Percentiles rank a stretch among this genome's conserved stretches.
Evolutionary conservation across 2,797 vertebrate genomes (phyloP).

Genomic region (Platalea minor): DNA sequence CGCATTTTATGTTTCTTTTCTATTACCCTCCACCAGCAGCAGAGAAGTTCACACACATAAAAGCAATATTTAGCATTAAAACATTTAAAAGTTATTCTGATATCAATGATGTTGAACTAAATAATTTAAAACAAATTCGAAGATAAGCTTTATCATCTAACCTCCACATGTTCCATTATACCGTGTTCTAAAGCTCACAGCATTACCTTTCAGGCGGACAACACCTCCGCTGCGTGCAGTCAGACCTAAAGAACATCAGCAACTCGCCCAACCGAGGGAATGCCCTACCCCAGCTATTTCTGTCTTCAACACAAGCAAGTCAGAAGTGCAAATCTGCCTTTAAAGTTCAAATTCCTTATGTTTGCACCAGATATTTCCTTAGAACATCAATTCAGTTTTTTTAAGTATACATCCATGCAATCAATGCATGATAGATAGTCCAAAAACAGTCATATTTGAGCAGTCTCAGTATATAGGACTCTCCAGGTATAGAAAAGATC

Average conservation of each 20-base stretch:
- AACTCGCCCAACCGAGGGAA: not conserved
- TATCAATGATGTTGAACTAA: not conserved
- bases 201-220: not conserved
- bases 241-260: not conserved
- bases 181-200: not conserved
- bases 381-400: not conserved
- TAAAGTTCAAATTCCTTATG: not conserved
- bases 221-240: not conserved
- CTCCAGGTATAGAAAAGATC: conserved; percentile 3
- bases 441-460: not conserved
- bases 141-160: not conserved
- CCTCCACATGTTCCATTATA: not conserved
- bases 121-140: not conserved
- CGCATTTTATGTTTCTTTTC: not conserved
- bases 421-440: not conserved
- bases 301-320: not conserved
- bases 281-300: not conserved
- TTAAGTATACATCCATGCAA: not conserved
- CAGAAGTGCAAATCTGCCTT: not conserved
- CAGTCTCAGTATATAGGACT: not conserved
- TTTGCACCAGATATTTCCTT: not conserved
- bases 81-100: not conserved
- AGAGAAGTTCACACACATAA: not conserved
- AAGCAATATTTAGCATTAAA: not conserved
- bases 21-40: not conserved